Base-by-base conservation (phyloP, 1,140 invertebrate genomes). In the Elymnias hypermnestra region DNA sequence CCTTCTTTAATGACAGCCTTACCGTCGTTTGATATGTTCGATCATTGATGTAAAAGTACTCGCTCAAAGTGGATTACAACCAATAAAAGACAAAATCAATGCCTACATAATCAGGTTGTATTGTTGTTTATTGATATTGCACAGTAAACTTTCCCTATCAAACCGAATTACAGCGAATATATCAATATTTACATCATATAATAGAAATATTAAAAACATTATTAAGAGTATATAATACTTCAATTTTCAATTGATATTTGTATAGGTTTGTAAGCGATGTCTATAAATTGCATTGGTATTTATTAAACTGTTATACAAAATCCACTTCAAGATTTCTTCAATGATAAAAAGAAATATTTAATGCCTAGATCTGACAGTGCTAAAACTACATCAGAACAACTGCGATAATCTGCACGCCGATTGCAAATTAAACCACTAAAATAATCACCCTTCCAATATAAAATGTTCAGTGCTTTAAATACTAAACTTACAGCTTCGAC, bases 341-440 rank as follows among this genome's bases (percentile, higher is more conserved):
- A 31, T 33, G 2, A 23, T 36, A 36, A 48, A 36, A 50, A 21
- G 12, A 50, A 37, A 50, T 38, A 19, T 13, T 42, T 23, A 43
- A 43, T 42, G 31, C 35, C 41, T 51, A 51, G 31, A 29, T 31
- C 29, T 12, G 5, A 22, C n/a, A 33, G 7, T 12, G 9, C 14
- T 26, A 25, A 15, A 38, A 38, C 12, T 28, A 19, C 23, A 10
- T 28, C 40, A 33, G 33, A 58, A 44, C 38, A 35, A 40, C 35
- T 12, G 19, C 36, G 63, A 58, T 74, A 71, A 72, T 62, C 53
- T 49, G 41, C 50, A 15, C 55, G 44, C 40, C 52, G 58, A 57
- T 62, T 58, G 72, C 69, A 66, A 77, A 77, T 72, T 72, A 79
- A 82, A 78, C 58, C 61, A 73, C 72, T 64, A 75, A 81, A 73